These are phyloP conservation scores for Arothron firmamentum DNA, from an alignment of 2,113 vertebrate genomes.

Conservation along the genomic window DNA sequence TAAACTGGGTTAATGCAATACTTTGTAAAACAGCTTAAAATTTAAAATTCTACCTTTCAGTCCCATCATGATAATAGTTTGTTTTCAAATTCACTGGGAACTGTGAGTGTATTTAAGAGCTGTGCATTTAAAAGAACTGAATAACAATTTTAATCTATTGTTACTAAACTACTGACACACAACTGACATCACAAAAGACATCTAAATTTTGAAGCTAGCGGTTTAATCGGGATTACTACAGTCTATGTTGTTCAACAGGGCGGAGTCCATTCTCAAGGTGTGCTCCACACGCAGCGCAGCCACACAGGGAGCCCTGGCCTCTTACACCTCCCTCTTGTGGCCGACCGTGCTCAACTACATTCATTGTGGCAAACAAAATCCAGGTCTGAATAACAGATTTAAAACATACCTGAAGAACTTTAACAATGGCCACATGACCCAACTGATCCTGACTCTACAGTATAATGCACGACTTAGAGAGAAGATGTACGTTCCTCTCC, in stretches of 20 bases:
- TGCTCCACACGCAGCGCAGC: conserved; percentile 10
- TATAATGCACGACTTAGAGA: background rate
- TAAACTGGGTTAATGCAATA: too few species aligned
- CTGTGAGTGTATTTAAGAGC: too few species aligned
- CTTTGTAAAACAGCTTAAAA: too few species aligned
- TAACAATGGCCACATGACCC: background rate
- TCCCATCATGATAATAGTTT: too few species aligned
- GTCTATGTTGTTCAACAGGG: conserved; percentile 10
- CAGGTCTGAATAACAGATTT: background rate
- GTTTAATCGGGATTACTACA: background rate
- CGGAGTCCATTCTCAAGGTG: conserved; percentile 12
- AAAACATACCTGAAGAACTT: background rate
- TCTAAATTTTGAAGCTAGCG: background rate
- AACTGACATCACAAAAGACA: too few species aligned
- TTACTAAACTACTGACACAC: too few species aligned
- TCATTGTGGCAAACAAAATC: too few species aligned
- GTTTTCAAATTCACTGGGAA: too few species aligned
- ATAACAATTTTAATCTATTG: too few species aligned
- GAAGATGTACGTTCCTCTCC: background rate
- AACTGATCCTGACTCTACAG: background rate
- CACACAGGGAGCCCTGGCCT: conserved; percentile 14
- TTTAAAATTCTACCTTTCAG: too few species aligned
- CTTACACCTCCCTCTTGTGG: conserved; percentile 62
- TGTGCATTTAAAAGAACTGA: too few species aligned
- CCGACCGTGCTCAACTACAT: conserved; percentile 4